Evolutionary conservation across 2,888 invertebrate species (phyloP), one percentile per base, ranked within the genome.

Genomic region (Mimas tiliae): DNA sequence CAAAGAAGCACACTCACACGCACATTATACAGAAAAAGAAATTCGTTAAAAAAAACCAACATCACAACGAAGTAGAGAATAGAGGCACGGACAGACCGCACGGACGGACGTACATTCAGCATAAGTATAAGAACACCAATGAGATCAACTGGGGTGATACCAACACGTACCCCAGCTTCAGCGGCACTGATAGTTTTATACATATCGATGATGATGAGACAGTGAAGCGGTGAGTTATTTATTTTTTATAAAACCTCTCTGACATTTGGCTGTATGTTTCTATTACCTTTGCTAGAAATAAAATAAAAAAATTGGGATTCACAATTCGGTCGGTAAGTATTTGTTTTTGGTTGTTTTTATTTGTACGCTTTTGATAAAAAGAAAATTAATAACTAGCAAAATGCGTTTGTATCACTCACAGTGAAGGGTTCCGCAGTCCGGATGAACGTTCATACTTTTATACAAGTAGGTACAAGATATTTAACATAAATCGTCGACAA

Each of bases 151-250:
- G 91, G 92, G 89, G 85, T 0, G 93, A 93, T 62, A 86, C 87
- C 2, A 91, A 90, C 52, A 85, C 88, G 0, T 93, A 91, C 68
- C 98, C 98, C 0, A 97, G 96, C 77, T 98, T 98, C 85, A 95
- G 95, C 53, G 98, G 98, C 6, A 95, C 94, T 69, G 96, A 97
- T 73, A 98, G 98, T 82, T 98, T 97, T 83, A 96, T 98, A 68
- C 97, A 97, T 85, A 98, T 97, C 82, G 97, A 96, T 76, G 97
- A 98, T 85, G 96, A 97, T 62, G 96, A 97, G 74, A 97, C 98
- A 67, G 95, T 98, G 94, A 96, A 97, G 86, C 96, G 97, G 96
- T 96, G 84, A 72, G 78, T 62, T 38, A 51, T 47, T 47, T 38
- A n/a, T n/a, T 66, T 21, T 19, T 3, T 1, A 14, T 27, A 27